phyloP scores from a whole-genome alignment of 2,888 invertebrate species.

The Exocentrus adspersus region DNA sequence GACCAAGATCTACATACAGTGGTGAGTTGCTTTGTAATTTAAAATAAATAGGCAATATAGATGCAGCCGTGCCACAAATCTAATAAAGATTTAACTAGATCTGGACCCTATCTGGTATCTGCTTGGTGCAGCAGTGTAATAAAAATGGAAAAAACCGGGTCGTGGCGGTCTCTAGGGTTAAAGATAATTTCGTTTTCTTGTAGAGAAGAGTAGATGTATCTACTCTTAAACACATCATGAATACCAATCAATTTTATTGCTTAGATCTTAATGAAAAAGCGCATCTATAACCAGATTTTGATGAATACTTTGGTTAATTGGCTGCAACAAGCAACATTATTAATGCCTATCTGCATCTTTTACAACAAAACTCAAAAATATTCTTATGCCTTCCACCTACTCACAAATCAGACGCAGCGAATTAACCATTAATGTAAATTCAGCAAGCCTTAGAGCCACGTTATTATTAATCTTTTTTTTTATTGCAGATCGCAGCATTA shows the following conservation, averaged over 20 bases:
- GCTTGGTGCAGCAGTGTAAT: slow-evolving; percentile 32
- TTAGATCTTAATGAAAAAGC: neutral
- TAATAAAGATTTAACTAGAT: slow-evolving; percentile 44
- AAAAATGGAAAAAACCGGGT: slow-evolving; percentile 38
- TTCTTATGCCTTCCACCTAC: no score
- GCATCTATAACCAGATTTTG: no score
- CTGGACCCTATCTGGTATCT: slow-evolving; percentile 34
- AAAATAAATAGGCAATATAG: slow-evolving; percentile 49
- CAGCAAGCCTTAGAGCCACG: no score
- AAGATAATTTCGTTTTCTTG: slow-evolving; percentile 45
- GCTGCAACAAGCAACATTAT: no score
- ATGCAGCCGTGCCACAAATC: slow-evolving; percentile 40
- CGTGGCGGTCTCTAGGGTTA: slow-evolving; percentile 44
- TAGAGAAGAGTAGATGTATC: slow-evolving; percentile 10
- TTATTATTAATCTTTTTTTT: neutral
- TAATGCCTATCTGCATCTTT: neutral
- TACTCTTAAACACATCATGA: slow-evolving; percentile 23
- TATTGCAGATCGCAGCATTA: slow-evolving; percentile 70
- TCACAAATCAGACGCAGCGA: no score
- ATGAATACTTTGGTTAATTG: no score
- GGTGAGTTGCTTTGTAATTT: slow-evolving; percentile 25
- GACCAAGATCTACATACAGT: no score
- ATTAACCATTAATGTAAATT: no score
- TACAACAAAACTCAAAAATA: no score
- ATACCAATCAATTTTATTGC: slow-evolving; percentile 23